Conservation (phyloP, 2,797 vertebrate species). For the Passerculus sandwichensis region DNA sequence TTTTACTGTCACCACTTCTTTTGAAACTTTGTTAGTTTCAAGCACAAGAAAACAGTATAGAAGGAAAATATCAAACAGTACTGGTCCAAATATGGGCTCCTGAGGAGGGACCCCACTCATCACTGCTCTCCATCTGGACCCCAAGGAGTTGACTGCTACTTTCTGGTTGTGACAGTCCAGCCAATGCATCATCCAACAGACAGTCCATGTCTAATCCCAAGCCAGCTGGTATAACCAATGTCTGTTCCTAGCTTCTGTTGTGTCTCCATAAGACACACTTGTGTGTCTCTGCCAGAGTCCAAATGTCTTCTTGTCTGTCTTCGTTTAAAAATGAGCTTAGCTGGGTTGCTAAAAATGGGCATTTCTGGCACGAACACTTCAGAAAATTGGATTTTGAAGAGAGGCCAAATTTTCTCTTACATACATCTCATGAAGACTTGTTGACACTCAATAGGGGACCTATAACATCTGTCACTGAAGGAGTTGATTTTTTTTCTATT, state of each 20-base stretch:
- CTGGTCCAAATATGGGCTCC: neutral
- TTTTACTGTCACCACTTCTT: neutral
- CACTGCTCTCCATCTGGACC: neutral
- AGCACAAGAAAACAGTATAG: neutral
- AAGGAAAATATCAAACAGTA: neutral
- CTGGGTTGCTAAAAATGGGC: neutral
- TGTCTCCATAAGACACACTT: neutral
- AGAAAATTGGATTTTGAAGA: neutral
- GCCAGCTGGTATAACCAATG: neutral
- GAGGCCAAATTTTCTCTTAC: neutral
- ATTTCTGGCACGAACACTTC: neutral
- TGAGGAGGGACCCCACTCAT: too few species aligned
- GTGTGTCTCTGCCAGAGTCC: neutral
- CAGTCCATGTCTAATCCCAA: neutral
- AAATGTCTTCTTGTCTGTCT: neutral
- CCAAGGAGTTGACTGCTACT: rapidly evolving
- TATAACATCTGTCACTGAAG: neutral
- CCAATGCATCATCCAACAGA: neutral
- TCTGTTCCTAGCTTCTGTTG: neutral
- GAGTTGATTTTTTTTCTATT: neutral
- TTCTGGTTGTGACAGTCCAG: neutral
- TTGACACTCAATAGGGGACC: neutral
- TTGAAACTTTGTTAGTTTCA: neutral
- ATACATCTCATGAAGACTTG: neutral
- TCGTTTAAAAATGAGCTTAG: neutral